Evolutionary conservation across 2,888 invertebrate species (phyloP), one percentile per base, ranked within the genome.

Genomic region (Tetragonula carbonaria): DNA sequence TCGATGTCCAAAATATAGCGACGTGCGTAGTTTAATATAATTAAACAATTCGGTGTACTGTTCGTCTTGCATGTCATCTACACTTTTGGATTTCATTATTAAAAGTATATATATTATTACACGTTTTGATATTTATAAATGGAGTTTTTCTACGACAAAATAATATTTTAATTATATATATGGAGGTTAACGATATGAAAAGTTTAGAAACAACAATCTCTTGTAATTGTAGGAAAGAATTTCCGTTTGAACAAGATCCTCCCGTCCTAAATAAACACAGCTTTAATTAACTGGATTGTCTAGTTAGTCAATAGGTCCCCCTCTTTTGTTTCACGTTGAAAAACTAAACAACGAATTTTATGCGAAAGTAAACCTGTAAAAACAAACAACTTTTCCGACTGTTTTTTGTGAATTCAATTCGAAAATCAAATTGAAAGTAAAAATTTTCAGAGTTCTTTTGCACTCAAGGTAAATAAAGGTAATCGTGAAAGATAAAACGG

Each of bases 241-340:
- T 16, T 14, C 16, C 16, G 50, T 63, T 74, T 16, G n/a, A 28
- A 18, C 5, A n/a, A 21, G 4, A 51, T 23, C 4, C 33, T 33
- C 14, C 2, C 45, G 33, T 13, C 8, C 33, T 63, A 33, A 50
- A 51, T 33, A 51, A 74, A 63, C 50, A 28, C 28, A 4, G 62
- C 8, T 74, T 33, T 63, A 74, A 74, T 74, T 63, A 74, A 21
- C 4, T n/a, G 51, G 21, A 51, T n/a, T 74, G 6, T 74, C 51
- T 33, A 33, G 11, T 53, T 74, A 74, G 63, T 51, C 23, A 62
- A 63, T 51, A 28, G 50, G 28, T 62, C 28, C 21, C 14, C 14
- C 21, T 62, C 28, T 6, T 13, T 14, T 4, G 50, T 33, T 63
- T 50, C 28, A 6, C 13, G 18, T 62, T 73, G 21, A 14, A 16